Evolutionary conservation across 2,797 vertebrate genomes (phyloP).

Genomic region (Pygocentrus nattereri): DNA sequence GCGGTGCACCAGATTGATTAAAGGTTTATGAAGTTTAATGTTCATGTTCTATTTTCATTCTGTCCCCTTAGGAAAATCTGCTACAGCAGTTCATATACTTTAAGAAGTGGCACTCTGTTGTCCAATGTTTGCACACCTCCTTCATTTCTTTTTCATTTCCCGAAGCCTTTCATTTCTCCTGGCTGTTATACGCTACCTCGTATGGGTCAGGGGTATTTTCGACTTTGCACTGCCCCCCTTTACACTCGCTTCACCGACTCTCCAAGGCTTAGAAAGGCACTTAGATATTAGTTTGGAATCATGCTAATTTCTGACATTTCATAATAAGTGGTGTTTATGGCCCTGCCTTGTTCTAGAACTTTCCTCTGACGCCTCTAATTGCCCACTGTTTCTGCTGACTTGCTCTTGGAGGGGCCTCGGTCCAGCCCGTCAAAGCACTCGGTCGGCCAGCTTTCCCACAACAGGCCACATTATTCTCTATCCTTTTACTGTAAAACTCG

Average conservation of each 20-base stretch:
- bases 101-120: conserved; percentile 32
- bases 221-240: neutral
- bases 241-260: neutral
- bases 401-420: conserved; percentile 24
- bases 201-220: conserved; percentile 66
- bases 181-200: conserved; percentile 49
- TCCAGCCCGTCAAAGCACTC: neutral
- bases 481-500: conserved; percentile 49
- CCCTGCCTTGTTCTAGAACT: conserved; percentile 49
- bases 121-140: conserved; percentile 31
- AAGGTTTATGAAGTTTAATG: conserved; percentile 8
- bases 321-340: conserved; percentile 74
- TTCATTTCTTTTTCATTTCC: conserved; percentile 46
- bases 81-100: conserved; percentile 39
- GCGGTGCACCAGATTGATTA: conserved; percentile 19
- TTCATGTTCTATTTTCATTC: conserved; percentile 26
- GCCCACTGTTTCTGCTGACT: conserved; percentile 30
- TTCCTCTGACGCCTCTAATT: conserved; percentile 32
- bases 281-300: conserved; percentile 63
- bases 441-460: conserved; percentile 27
- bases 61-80: conserved; percentile 24
- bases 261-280: conserved; percentile 57
- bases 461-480: conserved; percentile 52
- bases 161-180: conserved; percentile 29
- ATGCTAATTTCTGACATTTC: conserved; percentile 67